These are phyloP conservation scores for Phainopepla nitens DNA, from an alignment of 2,113 vertebrate genomes.

Conservation along the genomic window DNA sequence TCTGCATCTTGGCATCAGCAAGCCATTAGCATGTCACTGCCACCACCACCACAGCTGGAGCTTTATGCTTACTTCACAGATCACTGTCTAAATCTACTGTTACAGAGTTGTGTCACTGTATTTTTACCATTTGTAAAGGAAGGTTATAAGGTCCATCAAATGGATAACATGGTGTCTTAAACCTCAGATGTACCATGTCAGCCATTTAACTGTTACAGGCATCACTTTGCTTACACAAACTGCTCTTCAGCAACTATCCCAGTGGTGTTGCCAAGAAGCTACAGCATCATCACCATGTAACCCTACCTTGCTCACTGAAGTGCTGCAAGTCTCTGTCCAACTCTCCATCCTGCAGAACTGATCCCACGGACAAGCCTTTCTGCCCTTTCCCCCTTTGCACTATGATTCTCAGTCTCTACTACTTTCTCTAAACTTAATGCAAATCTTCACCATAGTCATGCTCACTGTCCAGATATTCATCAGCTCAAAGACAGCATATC, in stretches of 20 bases:
- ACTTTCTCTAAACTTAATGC: background rate
- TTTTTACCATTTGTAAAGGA: background rate
- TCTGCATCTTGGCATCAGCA: background rate
- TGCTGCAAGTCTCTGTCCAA: background rate
- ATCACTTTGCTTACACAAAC: background rate
- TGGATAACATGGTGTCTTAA: background rate
- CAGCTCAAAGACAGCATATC: background rate
- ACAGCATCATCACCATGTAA: rapidly evolving
- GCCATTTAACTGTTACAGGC: background rate
- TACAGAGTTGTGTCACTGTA: background rate
- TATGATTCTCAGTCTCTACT: background rate
- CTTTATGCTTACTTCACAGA: rapidly evolving
- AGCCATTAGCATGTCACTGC: background rate
- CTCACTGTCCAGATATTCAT: background rate
- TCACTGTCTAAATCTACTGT: background rate
- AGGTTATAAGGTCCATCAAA: background rate
- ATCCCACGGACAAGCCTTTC: background rate
- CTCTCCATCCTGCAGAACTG: background rate
- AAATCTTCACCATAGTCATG: background rate
- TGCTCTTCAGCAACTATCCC: background rate
- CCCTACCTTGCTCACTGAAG: background rate
- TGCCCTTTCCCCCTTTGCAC: background rate
- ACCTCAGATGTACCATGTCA: background rate
- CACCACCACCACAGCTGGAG: background rate
- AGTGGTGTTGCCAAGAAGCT: background rate